phyloP scores from a whole-genome alignment of 2,888 invertebrate species.

The Tenodera sinensis region DNA sequence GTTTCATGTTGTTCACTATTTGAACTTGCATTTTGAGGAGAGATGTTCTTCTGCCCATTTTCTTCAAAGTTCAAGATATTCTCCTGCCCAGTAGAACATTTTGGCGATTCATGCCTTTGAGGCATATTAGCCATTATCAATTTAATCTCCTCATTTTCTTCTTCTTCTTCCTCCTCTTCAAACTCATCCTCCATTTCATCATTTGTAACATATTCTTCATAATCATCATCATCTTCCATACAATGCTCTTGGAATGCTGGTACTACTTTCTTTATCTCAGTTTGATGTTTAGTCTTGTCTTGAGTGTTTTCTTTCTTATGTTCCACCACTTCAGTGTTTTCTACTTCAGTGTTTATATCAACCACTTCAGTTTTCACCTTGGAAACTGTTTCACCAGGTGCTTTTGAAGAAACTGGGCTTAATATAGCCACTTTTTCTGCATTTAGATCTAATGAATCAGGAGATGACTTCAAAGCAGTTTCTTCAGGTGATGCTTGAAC shows the following conservation, averaged over 20 bases:
- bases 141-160: conserved; percentile 27
- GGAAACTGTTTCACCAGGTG: not conserved
- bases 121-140: not conserved
- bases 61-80: not conserved
- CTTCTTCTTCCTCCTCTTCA: conserved; percentile 34
- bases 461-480: not conserved
- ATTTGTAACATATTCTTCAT: conserved; percentile 38
- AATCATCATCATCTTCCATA: conserved; percentile 47
- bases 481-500: not conserved
- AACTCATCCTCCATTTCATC: conserved; percentile 29
- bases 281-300: not conserved
- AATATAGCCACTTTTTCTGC: not conserved
- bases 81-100: not conserved
- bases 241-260: conserved; percentile 19
- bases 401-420: not conserved
- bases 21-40: not conserved
- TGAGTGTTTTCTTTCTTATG: not conserved
- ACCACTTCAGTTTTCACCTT: not conserved
- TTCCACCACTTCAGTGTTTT: too few species aligned
- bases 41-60: not conserved
- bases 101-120: not conserved
- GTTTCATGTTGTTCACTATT: not conserved
- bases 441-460: not conserved
- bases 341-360: not conserved
- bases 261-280: not conserved